A percentile compares a stretch with the other conserved stretches of the same genome.
Conservation (phyloP, 2,113 vertebrate species). For the Muntiacus reevesi region DNA sequence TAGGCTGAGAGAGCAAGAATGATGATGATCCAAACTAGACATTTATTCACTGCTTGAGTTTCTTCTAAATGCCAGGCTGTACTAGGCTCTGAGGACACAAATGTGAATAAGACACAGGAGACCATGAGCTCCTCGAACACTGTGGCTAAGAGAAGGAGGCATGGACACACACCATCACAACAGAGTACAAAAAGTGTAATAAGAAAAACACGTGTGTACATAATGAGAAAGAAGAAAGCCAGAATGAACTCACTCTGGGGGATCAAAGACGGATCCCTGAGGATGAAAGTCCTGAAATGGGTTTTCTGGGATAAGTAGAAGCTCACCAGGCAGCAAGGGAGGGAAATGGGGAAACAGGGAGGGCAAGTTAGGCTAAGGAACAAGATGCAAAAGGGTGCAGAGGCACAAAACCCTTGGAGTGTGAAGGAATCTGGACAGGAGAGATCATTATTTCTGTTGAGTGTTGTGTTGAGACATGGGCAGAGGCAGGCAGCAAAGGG, state of each 20-base stretch:
- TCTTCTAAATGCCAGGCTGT: neutral
- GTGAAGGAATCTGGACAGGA: neutral
- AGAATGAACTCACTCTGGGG: neutral
- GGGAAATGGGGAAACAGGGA: neutral
- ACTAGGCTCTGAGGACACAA: neutral
- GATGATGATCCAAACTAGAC: neutral
- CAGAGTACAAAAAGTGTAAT: neutral
- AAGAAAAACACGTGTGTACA: neutral
- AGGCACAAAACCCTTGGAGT: neutral
- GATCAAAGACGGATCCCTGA: neutral
- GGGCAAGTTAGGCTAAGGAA: neutral
- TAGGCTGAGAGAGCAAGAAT: neutral
- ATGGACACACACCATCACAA: neutral
- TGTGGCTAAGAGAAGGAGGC: neutral
- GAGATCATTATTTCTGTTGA: neutral
- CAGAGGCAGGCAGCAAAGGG: neutral
- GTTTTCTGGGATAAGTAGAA: neutral
- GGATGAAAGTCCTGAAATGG: neutral
- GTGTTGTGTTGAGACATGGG: accelerated
- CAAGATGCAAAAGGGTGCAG: neutral
- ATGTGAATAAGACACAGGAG: neutral
- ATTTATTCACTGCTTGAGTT: neutral
- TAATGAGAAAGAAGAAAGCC: neutral
- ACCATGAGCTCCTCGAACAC: neutral
- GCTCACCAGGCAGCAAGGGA: neutral